phyloP scores from a whole-genome alignment of 2,888 invertebrate genomes.

The Yponomeuta sedellus region DNA sequence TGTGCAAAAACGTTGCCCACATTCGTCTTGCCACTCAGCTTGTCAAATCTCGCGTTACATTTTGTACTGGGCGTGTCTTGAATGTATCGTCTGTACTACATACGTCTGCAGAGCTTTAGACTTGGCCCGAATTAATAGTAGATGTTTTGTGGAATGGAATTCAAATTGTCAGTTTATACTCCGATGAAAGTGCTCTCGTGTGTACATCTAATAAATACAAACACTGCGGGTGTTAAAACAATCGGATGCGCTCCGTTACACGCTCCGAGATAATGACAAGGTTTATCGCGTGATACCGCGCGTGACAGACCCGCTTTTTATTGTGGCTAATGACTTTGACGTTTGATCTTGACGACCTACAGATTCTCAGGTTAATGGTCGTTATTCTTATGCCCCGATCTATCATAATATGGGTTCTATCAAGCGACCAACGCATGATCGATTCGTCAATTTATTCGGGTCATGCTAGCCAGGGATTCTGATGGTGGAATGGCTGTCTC shows the following conservation, averaged over 20 bases:
- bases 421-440: too few relatives aligned
- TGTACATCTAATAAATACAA: not conserved
- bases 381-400: not conserved
- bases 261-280: not conserved
- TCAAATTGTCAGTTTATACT: too few relatives aligned
- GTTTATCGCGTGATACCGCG: not conserved
- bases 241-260: not conserved
- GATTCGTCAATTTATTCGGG: too few relatives aligned
- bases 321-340: not conserved
- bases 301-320: not conserved
- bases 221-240: not conserved
- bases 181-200: not conserved
- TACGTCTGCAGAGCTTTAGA: too few relatives aligned
- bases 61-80: not conserved
- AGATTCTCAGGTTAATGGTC: not conserved
- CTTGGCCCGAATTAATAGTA: too few relatives aligned
- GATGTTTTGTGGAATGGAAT: too few relatives aligned
- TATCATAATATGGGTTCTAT: too few relatives aligned
- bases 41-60: not conserved
- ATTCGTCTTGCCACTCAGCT: not conserved
- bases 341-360: not conserved
- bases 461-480: too few relatives aligned
- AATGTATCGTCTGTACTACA: not conserved
- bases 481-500: too few relatives aligned
- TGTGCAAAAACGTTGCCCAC: not conserved